Evolutionary conservation across 2,113 vertebrate genomes (phyloP), one percentile per base, ranked within the genome.

Genomic region (Rhinolophus sinicus): DNA sequence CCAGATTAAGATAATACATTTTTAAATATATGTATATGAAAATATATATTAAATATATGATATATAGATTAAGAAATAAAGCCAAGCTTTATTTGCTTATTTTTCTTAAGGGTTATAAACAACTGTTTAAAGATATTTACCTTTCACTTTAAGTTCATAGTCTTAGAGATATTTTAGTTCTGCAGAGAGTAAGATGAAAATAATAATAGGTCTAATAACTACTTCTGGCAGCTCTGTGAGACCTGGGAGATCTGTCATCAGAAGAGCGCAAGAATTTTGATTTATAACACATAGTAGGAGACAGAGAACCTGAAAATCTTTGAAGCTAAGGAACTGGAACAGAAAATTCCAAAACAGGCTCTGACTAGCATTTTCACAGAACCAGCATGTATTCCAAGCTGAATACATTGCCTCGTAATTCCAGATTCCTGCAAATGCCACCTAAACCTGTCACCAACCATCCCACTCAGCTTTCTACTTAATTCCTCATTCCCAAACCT

Each of bases 91-190:
- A 75, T 80, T 93, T 90, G 3, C 21, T 89, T 88, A 67, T 84
- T 92, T 89, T 92, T 84, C 65, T 58, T 87, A 93, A 81, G 38
- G 15, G 56, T 22, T 89, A 40, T 92, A 87, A 94, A 26, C 11
- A 84, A 64, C 13, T 47, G 33, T 69, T 87, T 88, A 70, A 28
- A 97, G 14, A 65, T 94, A 75, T 60, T 88, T 96, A 62, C 18
- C 13, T 77, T 92, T 88, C 5, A 80, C 21, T 82, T 82, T 77
- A 64, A 94, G 38, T 28, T 93, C 13, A 16, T 75, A 84, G 38
- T 95, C 64, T 76, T 93, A 88, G 54, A 84, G 12, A 54, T 80
- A 81, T 69, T 84, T 85, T 93, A 89, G n/a, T 93, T 93, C 54
- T 80, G 24, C 47, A 56, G 65, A 83, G 26, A 94, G n/a, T 82